Percentiles rank a stretch among this genome's conserved stretches.
phyloP scores from a whole-genome alignment of 2,797 vertebrate genomes.

The Enteromius viviparus region DNA sequence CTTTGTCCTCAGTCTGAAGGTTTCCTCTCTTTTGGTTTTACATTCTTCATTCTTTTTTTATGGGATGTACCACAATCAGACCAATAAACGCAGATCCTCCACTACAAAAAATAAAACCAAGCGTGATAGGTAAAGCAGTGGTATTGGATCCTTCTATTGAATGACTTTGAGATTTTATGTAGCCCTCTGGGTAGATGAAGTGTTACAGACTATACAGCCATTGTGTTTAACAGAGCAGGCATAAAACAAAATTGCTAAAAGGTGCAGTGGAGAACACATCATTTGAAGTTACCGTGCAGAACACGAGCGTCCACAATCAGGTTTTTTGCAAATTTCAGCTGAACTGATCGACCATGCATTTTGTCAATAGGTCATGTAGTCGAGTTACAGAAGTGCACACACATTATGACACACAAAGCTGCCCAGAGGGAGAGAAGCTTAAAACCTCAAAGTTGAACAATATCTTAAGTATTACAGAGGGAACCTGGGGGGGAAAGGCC shows the following conservation, averaged over 20 bases:
- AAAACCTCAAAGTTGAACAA: slow-evolving; percentile 49
- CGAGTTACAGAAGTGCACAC: slow-evolving; percentile 39
- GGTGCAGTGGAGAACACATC: slow-evolving; percentile 35
- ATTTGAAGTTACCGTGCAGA: slow-evolving; percentile 48
- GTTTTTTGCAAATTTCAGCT: slow-evolving; percentile 42
- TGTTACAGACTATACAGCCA: slow-evolving; percentile 54
- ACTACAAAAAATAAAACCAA: slow-evolving; percentile 32
- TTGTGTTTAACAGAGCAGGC: slow-evolving; percentile 61
- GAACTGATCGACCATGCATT: slow-evolving; percentile 49
- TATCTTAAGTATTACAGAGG: slow-evolving; percentile 58
- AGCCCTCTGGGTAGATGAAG: slow-evolving; percentile 53
- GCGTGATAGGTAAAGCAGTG: slow-evolving; percentile 21
- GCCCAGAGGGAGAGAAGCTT: slow-evolving; percentile 45
- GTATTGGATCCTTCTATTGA: slow-evolving; percentile 42
- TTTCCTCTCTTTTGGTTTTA: background rate
- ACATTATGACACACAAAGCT: slow-evolving; percentile 54
- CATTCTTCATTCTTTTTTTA: background rate
- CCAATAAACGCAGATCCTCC: slow-evolving; percentile 31
- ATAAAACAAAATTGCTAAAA: slow-evolving; percentile 50
- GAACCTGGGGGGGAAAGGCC: slow-evolving; percentile 45
- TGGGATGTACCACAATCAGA: slow-evolving; percentile 5
- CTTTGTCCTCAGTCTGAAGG: background rate
- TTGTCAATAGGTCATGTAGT: slow-evolving; percentile 59
- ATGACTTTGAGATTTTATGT: slow-evolving; percentile 52
- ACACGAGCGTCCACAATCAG: slow-evolving; percentile 43